A percentile compares a stretch with the other conserved stretches of the same genome.
Conservation (phyloP, 2,888 invertebrate species). For the Thumatha senex region DNA sequence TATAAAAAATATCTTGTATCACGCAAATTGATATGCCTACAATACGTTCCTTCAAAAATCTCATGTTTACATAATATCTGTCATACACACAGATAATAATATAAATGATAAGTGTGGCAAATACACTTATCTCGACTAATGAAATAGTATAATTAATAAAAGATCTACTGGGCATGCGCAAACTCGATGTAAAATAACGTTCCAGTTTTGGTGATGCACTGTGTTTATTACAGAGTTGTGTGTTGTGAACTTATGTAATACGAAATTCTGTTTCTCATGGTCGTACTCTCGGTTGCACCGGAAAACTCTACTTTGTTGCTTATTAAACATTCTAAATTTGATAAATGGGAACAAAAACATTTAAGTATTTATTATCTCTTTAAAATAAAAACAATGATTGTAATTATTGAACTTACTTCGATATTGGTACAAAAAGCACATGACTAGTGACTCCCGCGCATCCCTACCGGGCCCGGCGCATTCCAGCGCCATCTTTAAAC, state of each 20-base stretch:
- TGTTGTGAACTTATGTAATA: neutral
- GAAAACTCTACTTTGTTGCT: too few species aligned
- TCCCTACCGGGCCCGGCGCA: slow-evolving; percentile 52
- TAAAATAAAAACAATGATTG: too few species aligned
- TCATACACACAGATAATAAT: slow-evolving; percentile 43
- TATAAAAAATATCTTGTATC: neutral
- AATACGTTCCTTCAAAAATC: slow-evolving; percentile 30
- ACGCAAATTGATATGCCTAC: neutral
- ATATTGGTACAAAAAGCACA: slow-evolving; percentile 9
- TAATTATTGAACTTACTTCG: neutral
- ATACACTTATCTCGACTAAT: slow-evolving; percentile 57
- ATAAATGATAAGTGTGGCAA: slow-evolving; percentile 45
- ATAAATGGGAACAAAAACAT: too few species aligned
- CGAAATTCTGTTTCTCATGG: too few species aligned
- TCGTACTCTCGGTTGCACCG: too few species aligned
- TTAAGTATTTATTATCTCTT: too few species aligned
- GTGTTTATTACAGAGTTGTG: too few species aligned
- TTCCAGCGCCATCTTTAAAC: slow-evolving; percentile 80
- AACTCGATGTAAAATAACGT: slow-evolving; percentile 16
- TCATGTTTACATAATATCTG: slow-evolving; percentile 44
- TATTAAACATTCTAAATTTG: too few species aligned
- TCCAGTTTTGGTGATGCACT: slow-evolving; percentile 14
- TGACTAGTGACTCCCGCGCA: slow-evolving; percentile 41
- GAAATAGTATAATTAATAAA: slow-evolving; percentile 54
- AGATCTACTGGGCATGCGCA: slow-evolving; percentile 27